These are phyloP conservation scores for Eubasilissa regina DNA, from an alignment of 1,140 invertebrate genomes.

Conservation along the genomic window DNA sequence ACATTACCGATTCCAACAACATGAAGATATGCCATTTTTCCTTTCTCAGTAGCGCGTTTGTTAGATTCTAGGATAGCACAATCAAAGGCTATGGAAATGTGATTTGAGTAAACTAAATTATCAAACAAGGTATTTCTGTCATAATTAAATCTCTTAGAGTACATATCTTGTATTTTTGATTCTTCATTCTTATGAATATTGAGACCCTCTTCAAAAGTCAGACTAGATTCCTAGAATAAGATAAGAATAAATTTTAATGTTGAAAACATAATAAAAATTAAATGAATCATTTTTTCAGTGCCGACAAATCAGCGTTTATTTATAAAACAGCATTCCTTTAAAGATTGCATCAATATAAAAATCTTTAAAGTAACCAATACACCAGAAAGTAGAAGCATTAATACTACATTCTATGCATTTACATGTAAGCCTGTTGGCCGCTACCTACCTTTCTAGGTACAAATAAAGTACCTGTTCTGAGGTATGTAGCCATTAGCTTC, in stretches of 20 bases:
- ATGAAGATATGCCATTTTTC: conserved; percentile 63
- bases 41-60: conserved; percentile 60
- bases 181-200: conserved; percentile 29
- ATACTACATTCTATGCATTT: neutral
- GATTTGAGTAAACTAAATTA: conserved; percentile 62
- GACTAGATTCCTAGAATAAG: conserved; percentile 39
- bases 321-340: too few relatives aligned
- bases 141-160: conserved; percentile 29
- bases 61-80: conserved; percentile 63
- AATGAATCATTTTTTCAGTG: neutral
- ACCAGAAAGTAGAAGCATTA: neutral
- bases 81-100: conserved; percentile 62
- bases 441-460: too few relatives aligned
- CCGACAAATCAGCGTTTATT: neutral
- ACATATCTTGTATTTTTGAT: conserved; percentile 18
- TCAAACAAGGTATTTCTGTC: conserved; percentile 59
- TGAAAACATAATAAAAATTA: neutral
- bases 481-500: too few relatives aligned
- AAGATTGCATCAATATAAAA: too few relatives aligned
- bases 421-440: too few relatives aligned
- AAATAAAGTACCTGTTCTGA: too few relatives aligned
- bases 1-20: conserved; percentile 67
- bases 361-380: neutral
- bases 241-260: neutral
- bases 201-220: conserved; percentile 38